These are phyloP conservation scores for Neomonachus schauinslandi DNA, from an alignment of 2,113 vertebrate species.

Conservation along the genomic window DNA sequence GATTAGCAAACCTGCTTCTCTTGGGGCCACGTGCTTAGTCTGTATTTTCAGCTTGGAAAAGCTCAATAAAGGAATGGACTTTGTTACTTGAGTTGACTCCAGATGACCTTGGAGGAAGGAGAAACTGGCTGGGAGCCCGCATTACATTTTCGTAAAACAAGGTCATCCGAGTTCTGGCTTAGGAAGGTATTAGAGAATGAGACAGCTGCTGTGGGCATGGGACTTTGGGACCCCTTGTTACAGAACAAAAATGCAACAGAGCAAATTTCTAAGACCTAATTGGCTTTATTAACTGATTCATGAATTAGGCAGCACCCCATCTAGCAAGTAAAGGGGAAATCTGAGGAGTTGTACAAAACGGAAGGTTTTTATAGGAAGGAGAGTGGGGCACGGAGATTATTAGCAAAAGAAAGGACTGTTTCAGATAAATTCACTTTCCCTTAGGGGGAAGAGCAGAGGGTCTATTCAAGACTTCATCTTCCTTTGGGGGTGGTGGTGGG, in stretches of 20 bases:
- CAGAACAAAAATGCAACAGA: neutral
- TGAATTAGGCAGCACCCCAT: neutral
- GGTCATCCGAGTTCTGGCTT: neutral
- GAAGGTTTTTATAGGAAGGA: neutral
- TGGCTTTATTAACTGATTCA: neutral
- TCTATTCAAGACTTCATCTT: neutral
- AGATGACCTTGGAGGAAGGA: neutral
- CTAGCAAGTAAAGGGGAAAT: neutral
- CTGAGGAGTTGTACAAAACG: neutral
- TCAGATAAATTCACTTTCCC: neutral
- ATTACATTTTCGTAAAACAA: neutral
- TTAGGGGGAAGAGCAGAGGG: neutral
- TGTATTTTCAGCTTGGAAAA: neutral
- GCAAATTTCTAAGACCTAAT: neutral
- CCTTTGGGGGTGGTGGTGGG: neutral
- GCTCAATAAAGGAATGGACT: neutral
- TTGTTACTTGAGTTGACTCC: neutral
- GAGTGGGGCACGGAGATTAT: neutral
- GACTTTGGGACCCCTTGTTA: neutral
- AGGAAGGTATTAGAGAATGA: neutral
- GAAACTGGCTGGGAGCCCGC: neutral
- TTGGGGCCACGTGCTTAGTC: neutral
- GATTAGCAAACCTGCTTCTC: neutral
- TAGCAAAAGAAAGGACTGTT: neutral
- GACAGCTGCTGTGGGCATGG: neutral